Conservation (phyloP, 2,797 vertebrate species). For the Falco biarmicus region DNA sequence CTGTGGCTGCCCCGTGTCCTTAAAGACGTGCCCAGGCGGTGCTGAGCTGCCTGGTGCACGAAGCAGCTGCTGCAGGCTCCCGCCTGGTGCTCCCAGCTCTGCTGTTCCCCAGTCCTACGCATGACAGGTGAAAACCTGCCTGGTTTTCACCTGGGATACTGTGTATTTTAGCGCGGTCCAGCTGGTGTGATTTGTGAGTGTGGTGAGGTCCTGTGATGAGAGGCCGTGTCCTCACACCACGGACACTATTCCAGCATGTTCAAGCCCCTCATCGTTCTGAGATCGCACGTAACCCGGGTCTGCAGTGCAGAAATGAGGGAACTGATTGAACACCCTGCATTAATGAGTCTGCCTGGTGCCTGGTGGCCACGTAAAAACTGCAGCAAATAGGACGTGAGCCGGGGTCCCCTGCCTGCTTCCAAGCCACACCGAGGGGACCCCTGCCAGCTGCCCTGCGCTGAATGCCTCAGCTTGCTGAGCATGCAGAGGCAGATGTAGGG, state of each 20-base stretch:
- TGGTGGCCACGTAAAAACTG: neutral
- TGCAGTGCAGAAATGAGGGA: neutral
- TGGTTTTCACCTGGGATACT: neutral
- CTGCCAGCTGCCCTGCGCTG: neutral
- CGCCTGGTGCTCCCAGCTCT: neutral
- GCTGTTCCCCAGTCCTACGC: neutral
- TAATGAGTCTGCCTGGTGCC: neutral
- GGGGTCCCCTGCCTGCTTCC: neutral
- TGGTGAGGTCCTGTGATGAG: neutral
- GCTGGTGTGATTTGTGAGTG: neutral
- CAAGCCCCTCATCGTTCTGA: neutral
- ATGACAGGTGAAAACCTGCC: too few relatives aligned
- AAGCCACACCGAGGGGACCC: neutral
- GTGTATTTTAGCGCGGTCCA: neutral
- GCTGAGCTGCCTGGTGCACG: neutral
- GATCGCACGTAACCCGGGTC: neutral
- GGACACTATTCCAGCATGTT: neutral
- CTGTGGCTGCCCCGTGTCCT: neutral
- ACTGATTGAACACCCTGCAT: neutral
- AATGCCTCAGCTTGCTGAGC: neutral
- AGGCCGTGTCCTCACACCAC: neutral
- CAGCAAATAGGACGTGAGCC: neutral
- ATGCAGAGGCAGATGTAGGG: neutral
- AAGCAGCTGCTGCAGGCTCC: neutral
- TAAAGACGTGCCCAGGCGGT: rapidly evolving